phyloP scores from a whole-genome alignment of 2,888 invertebrate species.

The Agonopterix heracliana region DNA sequence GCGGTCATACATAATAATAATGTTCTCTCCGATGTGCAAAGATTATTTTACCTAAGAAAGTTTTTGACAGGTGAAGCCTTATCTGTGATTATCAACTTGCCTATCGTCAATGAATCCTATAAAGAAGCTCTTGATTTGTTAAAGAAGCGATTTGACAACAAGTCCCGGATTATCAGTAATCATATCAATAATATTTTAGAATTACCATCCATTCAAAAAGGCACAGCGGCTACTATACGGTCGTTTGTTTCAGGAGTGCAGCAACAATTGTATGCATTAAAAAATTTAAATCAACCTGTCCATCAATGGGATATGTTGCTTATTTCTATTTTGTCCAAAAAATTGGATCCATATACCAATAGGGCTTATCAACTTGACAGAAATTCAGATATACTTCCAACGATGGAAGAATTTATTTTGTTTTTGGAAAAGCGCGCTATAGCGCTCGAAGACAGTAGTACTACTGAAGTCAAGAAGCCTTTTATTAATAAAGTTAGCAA shows the following conservation, averaged over 20 bases:
- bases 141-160: conserved; percentile 11
- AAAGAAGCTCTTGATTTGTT: conserved; percentile 6
- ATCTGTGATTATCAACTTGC: conserved; percentile 10
- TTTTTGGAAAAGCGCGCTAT: conserved; percentile 13
- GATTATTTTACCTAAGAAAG: conserved; percentile 12
- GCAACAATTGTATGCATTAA: conserved; percentile 4
- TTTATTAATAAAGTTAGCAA: conserved; percentile 2
- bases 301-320: conserved; percentile 5
- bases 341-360: conserved; percentile 5
- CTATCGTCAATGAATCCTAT: conserved; percentile 8
- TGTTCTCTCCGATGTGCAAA: conserved; percentile 9
- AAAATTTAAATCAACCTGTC: conserved; percentile 1
- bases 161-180: conserved; percentile 2
- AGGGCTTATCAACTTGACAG: conserved; percentile 8
- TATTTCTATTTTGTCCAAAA: conserved; percentile 1
- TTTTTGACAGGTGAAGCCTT: conserved; percentile 5
- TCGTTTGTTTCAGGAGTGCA: conserved; percentile 9
- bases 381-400: conserved; percentile 8
- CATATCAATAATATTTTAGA: conserved; percentile 11
- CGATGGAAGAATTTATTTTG: conserved; percentile 8
- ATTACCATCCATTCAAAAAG: conserved; percentile 11
- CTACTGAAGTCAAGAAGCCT: neutral
- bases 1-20: conserved; percentile 14
- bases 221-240: conserved; percentile 14
- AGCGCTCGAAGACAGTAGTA: conserved; percentile 10